Percentiles rank a stretch among this genome's conserved stretches.
These are phyloP conservation scores for Prunella strophiata DNA, from an alignment of 2,797 vertebrate genomes.

Conservation along the genomic window DNA sequence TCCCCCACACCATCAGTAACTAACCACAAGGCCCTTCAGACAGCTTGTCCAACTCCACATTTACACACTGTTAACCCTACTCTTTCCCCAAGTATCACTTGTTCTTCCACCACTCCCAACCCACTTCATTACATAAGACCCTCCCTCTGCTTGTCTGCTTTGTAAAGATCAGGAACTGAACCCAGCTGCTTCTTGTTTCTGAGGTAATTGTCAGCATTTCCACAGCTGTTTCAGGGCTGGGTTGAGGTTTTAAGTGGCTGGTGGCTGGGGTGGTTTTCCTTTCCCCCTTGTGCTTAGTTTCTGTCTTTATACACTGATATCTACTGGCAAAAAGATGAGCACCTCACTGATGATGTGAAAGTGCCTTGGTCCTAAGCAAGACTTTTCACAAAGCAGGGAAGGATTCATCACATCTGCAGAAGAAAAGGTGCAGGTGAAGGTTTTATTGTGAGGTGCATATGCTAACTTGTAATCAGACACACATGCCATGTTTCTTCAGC, in stretches of 20 bases:
- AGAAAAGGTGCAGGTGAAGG: background rate
- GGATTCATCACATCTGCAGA: background rate
- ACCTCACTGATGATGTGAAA: background rate
- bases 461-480: background rate
- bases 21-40: background rate
- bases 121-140: background rate
- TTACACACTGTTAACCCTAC: background rate
- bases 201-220: background rate
- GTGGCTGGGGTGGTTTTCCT: accelerated
- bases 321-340: background rate
- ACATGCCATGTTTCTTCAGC: background rate
- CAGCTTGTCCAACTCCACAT: background rate
- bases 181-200: slow-evolving; percentile 26
- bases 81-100: background rate
- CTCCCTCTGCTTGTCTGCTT: background rate
- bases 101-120: background rate
- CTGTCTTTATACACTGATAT: accelerated
- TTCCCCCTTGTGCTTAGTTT: background rate
- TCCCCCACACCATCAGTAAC: background rate
- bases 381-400: background rate
- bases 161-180: background rate
- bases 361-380: background rate
- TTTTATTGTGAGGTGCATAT: background rate
- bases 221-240: slow-evolving; percentile 10
- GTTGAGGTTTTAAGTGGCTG: background rate